phyloP scores from a whole-genome alignment of 2,888 invertebrate species.

The Nephrotoma appendiculata region DNA sequence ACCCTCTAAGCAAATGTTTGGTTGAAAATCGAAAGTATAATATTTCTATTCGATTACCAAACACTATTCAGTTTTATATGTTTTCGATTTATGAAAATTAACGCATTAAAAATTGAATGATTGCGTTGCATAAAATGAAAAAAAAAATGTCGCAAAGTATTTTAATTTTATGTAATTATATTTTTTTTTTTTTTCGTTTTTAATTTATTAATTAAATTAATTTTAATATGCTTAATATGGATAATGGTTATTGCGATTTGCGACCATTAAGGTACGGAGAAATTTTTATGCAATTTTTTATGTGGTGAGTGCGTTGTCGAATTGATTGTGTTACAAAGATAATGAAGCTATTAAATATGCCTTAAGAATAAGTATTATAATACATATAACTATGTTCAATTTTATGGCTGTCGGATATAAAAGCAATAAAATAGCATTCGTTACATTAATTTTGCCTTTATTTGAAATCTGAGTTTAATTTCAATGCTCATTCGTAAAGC shows the following conservation, averaged over 20 bases:
- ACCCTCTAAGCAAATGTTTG: background rate
- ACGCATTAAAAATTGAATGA: background rate
- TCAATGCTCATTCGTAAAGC: too few species aligned
- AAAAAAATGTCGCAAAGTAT: background rate
- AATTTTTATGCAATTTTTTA: background rate
- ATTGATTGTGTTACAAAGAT: too few species aligned
- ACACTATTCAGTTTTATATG: background rate
- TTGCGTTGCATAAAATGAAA: background rate
- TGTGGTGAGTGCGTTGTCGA: background rate
- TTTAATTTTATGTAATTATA: background rate
- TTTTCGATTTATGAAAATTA: background rate
- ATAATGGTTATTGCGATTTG: background rate
- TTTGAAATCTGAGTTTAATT: too few species aligned
- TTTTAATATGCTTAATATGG: background rate
- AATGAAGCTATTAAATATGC: too few species aligned
- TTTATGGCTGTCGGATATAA: too few species aligned
- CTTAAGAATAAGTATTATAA: too few species aligned
- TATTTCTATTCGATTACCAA: background rate
- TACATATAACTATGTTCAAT: too few species aligned
- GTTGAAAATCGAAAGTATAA: background rate
- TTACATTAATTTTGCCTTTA: too few species aligned
- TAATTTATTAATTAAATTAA: background rate
- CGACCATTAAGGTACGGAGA: background rate
- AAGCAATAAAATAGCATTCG: too few species aligned
- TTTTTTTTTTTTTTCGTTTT: background rate